Evolutionary conservation across 2,797 vertebrate species (phyloP).

Genomic region (Potorous gilbertii): DNA sequence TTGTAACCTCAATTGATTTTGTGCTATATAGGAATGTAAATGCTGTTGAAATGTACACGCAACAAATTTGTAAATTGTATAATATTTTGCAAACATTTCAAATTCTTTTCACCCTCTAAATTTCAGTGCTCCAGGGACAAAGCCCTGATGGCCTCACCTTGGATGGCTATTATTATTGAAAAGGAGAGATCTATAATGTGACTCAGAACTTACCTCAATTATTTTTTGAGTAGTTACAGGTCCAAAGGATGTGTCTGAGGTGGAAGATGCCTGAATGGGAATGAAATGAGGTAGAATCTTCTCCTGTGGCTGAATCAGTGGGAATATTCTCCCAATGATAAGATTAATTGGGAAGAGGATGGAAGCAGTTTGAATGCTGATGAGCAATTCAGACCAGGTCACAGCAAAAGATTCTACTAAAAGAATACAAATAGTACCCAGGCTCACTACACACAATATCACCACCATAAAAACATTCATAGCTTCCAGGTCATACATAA

Average conservation of each 20-base stretch:
- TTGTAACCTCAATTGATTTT: background rate
- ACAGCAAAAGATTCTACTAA: conserved; percentile 52
- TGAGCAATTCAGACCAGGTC: conserved; percentile 70
- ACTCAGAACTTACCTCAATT: conserved; percentile 57
- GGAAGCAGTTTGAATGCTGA: conserved; percentile 69
- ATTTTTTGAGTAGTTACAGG: conserved; percentile 3
- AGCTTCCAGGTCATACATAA: background rate
- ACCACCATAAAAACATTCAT: background rate
- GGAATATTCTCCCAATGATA: conserved; percentile 73
- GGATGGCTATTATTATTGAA: background rate
- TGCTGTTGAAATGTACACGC: background rate
- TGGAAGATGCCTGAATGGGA: background rate
- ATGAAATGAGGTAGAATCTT: conserved; percentile 3
- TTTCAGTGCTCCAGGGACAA: background rate
- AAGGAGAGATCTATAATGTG: background rate
- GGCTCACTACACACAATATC: background rate
- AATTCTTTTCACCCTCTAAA: background rate
- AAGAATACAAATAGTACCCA: background rate
- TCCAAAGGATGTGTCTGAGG: background rate
- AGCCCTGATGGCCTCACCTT: background rate
- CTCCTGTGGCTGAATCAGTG: conserved; percentile 45
- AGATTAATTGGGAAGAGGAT: conserved; percentile 72
- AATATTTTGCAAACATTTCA: background rate
- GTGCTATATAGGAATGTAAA: background rate
- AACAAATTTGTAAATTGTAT: background rate